Percentiles rank a stretch among this genome's conserved stretches.
phyloP scores from a whole-genome alignment of 2,797 vertebrate species.

The Steatocranus sp. region DNA sequence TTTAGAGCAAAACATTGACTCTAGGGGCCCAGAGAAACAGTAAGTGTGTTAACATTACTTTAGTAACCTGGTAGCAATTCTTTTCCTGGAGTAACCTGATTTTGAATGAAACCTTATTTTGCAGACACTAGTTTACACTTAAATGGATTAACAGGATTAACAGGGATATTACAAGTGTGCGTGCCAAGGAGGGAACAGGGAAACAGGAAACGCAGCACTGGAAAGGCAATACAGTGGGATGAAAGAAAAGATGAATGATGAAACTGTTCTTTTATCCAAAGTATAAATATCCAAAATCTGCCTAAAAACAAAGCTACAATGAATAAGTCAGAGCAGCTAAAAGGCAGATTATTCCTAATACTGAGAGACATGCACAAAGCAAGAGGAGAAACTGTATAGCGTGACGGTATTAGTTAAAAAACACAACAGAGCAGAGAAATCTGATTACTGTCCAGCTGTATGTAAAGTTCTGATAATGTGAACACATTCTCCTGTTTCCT shows the following conservation, averaged over 20 bases:
- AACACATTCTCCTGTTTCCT: conserved; percentile 10
- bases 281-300: neutral
- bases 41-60: neutral
- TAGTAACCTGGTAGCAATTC: neutral
- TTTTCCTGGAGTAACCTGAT: neutral
- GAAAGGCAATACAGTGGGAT: neutral
- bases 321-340: neutral
- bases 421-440: neutral
- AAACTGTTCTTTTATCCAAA: neutral
- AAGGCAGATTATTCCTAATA: neutral
- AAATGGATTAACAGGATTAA: neutral
- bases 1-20: neutral
- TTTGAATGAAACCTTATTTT: neutral
- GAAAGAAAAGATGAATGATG: neutral
- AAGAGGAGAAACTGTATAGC: neutral
- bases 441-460: neutral
- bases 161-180: neutral
- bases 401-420: neutral
- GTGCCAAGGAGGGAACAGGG: neutral
- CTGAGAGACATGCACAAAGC: neutral
- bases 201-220: neutral
- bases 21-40: neutral
- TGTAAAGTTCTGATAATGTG: conserved; percentile 1
- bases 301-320: neutral
- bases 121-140: neutral